phyloP scores from a whole-genome alignment of 2,797 vertebrate species.

The Rhinoraja longicauda region DNA sequence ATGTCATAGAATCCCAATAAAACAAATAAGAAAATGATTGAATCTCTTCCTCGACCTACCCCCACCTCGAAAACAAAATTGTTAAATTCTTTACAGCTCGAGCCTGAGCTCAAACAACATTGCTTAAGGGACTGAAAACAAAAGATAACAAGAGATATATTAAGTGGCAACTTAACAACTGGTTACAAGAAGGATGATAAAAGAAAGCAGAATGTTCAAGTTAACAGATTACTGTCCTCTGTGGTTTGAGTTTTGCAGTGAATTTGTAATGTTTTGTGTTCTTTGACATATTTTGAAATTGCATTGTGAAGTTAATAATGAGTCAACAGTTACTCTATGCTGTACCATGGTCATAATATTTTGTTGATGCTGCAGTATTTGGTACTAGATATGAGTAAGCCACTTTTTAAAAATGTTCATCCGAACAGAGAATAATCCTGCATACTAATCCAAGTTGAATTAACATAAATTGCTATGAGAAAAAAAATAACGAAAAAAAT shows the following conservation, averaged over 20 bases:
- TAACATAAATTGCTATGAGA: background rate
- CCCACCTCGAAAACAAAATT: background rate
- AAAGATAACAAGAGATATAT: constrained; percentile 39
- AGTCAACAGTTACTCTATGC: constrained; percentile 15
- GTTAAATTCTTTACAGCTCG: constrained; percentile 19
- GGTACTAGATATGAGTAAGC: background rate
- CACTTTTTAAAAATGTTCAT: constrained; percentile 1
- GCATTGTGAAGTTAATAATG: constrained; percentile 38
- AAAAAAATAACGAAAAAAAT: background rate
- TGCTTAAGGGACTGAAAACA: constrained; percentile 39
- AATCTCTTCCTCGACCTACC: background rate
- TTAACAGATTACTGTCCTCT: constrained; percentile 37
- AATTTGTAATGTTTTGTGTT: constrained; percentile 36
- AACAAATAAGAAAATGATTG: constrained; percentile 40
- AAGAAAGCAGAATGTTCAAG: constrained; percentile 25
- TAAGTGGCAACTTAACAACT: constrained; percentile 38
- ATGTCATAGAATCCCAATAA: constrained; percentile 39
- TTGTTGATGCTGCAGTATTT: background rate
- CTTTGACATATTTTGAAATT: constrained; percentile 30
- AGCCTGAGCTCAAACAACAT: background rate
- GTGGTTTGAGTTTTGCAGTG: constrained; percentile 28
- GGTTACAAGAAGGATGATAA: constrained; percentile 34
- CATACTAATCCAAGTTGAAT: background rate
- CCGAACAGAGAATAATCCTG: background rate
- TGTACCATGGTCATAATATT: constrained; percentile 16